phyloP scores from a whole-genome alignment of 2,797 vertebrate genomes.

The Pangasius macronema region DNA sequence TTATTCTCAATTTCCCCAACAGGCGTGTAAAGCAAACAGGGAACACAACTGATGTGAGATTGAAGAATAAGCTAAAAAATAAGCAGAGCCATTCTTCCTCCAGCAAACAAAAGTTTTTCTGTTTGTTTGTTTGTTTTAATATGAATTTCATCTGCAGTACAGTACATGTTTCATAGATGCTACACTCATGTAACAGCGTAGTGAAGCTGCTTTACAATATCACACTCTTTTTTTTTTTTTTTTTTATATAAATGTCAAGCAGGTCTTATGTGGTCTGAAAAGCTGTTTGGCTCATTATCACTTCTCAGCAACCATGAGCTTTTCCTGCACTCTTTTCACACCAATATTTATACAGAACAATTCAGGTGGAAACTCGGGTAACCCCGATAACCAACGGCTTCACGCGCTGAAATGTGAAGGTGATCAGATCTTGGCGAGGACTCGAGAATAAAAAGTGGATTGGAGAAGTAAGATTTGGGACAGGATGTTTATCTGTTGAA shows the following conservation, averaged over 20 bases:
- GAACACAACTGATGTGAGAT: background rate
- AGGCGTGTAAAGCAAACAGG: background rate
- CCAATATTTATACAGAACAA: background rate
- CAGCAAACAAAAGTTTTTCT: no score
- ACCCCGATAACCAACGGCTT: background rate
- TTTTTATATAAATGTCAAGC: background rate
- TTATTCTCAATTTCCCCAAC: background rate
- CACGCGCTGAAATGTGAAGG: background rate
- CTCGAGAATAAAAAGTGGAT: background rate
- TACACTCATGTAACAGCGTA: background rate
- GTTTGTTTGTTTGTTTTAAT: background rate
- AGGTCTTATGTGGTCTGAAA: background rate
- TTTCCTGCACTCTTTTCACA: background rate
- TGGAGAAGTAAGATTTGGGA: background rate
- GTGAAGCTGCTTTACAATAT: background rate
- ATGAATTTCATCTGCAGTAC: background rate
- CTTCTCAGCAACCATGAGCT: background rate
- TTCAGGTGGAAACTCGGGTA: background rate
- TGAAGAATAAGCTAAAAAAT: background rate
- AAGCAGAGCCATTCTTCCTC: background rate
- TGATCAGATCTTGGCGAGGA: background rate
- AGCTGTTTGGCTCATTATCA: background rate
- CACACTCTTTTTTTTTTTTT: background rate
- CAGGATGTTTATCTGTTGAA: background rate
- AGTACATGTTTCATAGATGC: background rate